These are phyloP conservation scores for Noturus placidus DNA, from an alignment of 2,113 vertebrate genomes.

Conservation along the genomic window DNA sequence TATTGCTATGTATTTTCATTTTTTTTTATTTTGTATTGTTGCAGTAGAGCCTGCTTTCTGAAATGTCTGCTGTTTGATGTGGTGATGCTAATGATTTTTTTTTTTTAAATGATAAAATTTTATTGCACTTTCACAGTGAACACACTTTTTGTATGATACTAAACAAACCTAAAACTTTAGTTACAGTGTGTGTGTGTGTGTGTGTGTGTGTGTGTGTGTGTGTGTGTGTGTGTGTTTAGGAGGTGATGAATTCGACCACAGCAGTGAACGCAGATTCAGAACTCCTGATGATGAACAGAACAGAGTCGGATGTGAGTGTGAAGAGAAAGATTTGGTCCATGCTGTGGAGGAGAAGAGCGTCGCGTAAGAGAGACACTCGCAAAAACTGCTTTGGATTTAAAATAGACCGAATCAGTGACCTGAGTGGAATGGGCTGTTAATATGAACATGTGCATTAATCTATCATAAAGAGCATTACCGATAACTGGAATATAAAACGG, in stretches of 20 bases:
- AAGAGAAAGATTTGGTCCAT: constrained; percentile 64
- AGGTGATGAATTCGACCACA: not conserved
- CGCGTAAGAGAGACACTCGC: constrained; percentile 68
- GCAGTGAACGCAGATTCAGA: not conserved
- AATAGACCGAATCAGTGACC: constrained; percentile 81
- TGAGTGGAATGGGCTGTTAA: constrained; percentile 83
- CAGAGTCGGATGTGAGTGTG: constrained; percentile 54
- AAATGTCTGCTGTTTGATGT: not conserved
- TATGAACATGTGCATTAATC: not conserved
- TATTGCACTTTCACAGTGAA: not conserved
- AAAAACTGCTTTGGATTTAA: constrained; percentile 82
- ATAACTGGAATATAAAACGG: not conserved
- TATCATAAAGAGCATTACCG: not conserved
- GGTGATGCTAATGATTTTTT: not conserved
- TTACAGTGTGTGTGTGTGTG: not conserved
- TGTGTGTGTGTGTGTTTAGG: not conserved
- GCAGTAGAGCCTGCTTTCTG: not conserved
- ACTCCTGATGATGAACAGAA: not conserved
- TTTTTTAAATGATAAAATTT: no score
- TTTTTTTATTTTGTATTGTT: not conserved
- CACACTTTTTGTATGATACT: not conserved
- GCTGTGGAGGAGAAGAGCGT: constrained; percentile 66
- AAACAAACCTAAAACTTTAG: not conserved
- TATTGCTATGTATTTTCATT: no score
- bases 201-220: constrained; percentile 1